phyloP scores from a whole-genome alignment of 1,140 invertebrate genomes.

The Ostrea edulis region DNA sequence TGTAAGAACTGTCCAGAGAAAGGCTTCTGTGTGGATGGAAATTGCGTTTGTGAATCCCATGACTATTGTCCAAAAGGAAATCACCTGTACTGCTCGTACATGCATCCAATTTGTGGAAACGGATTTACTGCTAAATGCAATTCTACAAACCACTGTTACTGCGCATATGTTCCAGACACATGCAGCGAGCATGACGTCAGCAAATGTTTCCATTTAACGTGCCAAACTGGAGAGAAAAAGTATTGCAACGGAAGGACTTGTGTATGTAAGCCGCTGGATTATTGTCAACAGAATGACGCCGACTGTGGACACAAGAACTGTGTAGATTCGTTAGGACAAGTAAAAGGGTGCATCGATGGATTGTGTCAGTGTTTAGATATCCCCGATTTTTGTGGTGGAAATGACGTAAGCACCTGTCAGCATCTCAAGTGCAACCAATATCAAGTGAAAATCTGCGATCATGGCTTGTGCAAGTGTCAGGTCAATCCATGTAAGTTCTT shows the following conservation, averaged over 20 bases:
- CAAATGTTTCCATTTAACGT: neutral
- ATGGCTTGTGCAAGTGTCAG: neutral
- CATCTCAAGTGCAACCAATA: neutral
- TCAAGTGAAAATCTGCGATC: neutral
- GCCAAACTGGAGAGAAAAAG: neutral
- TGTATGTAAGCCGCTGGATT: neutral
- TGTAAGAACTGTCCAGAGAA: constrained; percentile 9
- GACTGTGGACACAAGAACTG: neutral
- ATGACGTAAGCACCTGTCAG: neutral
- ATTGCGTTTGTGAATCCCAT: neutral
- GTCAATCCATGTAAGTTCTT: neutral
- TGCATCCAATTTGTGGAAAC: neutral
- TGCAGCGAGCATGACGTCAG: neutral
- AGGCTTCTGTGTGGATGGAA: neutral
- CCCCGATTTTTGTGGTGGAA: neutral
- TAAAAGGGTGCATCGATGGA: neutral
- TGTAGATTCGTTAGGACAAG: neutral
- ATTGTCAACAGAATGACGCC: neutral
- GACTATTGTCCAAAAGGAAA: neutral
- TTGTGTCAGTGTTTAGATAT: neutral
- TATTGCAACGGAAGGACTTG: neutral
- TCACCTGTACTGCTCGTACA: neutral
- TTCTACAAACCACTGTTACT: neutral
- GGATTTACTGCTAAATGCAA: neutral
- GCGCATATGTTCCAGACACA: neutral